These are phyloP conservation scores for Periophthalmus modestus DNA, from an alignment of 2,113 vertebrate genomes.

Conservation along the genomic window DNA sequence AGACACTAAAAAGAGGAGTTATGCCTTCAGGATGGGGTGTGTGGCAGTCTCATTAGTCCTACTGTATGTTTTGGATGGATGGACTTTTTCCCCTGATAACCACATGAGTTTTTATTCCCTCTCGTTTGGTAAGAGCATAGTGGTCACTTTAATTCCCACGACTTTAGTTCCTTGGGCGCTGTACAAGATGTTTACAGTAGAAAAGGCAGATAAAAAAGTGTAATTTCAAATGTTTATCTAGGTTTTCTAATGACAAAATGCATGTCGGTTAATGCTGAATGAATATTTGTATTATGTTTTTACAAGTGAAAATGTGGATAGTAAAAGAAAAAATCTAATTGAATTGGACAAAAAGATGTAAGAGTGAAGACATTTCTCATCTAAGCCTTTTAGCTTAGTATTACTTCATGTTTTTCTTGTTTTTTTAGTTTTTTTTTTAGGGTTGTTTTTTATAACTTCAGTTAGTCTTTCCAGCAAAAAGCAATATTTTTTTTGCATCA, in stretches of 20 bases:
- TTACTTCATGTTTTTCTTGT: too few species aligned
- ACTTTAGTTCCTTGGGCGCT: constrained; percentile 62
- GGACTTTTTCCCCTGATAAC: constrained; percentile 81
- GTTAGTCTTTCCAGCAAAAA: too few species aligned
- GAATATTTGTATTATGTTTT: too few species aligned
- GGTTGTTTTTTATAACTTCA: too few species aligned
- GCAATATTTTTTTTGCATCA: too few species aligned
- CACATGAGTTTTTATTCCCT: constrained; percentile 84
- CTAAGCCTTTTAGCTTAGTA: too few species aligned
- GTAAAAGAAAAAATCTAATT: too few species aligned
- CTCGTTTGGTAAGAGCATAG: constrained; percentile 88
- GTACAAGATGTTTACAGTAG: constrained; percentile 29
- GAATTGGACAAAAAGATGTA: too few species aligned
- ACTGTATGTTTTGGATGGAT: constrained; percentile 83
- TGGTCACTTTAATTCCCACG: constrained; percentile 81
- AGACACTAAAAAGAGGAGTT: constrained; percentile 69
- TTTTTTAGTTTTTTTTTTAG: too few species aligned
- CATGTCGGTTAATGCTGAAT: background rate
- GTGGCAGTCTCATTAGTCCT: constrained; percentile 74
- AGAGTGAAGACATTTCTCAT: too few species aligned
- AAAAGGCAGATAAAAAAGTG: constrained; percentile 44
- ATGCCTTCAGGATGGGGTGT: constrained; percentile 76
- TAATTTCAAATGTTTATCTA: constrained; percentile 13
- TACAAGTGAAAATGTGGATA: too few species aligned
- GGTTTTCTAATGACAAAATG: background rate